Conservation (phyloP, 2,113 vertebrate species). For the Protobothrops flavoviridis region DNA sequence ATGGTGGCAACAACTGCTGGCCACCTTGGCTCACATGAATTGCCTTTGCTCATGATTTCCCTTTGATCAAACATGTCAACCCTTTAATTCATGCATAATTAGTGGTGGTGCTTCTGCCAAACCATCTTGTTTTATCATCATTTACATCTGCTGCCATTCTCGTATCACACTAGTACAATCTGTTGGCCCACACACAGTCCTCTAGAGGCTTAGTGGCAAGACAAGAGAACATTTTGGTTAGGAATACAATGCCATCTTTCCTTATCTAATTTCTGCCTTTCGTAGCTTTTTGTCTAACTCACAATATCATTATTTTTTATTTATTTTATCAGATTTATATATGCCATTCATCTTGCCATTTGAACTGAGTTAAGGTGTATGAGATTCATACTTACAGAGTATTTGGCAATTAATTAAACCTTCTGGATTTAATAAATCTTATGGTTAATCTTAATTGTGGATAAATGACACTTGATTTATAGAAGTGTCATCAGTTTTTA, state of each 20-base stretch:
- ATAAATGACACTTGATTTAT: background rate
- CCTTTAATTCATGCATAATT: conserved; percentile 61
- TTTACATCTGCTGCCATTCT: conserved; percentile 58
- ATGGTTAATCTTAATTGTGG: background rate
- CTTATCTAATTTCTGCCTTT: background rate
- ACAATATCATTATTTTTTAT: background rate
- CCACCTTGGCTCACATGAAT: conserved; percentile 32
- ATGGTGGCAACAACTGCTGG: conserved; percentile 40
- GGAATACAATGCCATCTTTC: background rate
- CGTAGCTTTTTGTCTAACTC: background rate
- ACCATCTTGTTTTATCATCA: conserved; percentile 54
- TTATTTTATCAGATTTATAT: background rate
- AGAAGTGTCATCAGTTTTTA: background rate
- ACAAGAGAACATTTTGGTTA: background rate
- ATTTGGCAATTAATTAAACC: background rate
- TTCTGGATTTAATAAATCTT: background rate
- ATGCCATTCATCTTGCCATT: background rate
- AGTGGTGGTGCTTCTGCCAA: conserved; percentile 27
- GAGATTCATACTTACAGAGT: background rate
- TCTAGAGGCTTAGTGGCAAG: background rate
- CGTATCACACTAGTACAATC: conserved; percentile 39
- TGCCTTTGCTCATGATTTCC: conserved; percentile 48
- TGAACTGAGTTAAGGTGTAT: background rate
- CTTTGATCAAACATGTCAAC: conserved; percentile 59
- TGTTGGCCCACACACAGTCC: conserved; percentile 9